Base-by-base conservation (phyloP, 2,113 vertebrate genomes). In the Nanorana parkeri region DNA sequence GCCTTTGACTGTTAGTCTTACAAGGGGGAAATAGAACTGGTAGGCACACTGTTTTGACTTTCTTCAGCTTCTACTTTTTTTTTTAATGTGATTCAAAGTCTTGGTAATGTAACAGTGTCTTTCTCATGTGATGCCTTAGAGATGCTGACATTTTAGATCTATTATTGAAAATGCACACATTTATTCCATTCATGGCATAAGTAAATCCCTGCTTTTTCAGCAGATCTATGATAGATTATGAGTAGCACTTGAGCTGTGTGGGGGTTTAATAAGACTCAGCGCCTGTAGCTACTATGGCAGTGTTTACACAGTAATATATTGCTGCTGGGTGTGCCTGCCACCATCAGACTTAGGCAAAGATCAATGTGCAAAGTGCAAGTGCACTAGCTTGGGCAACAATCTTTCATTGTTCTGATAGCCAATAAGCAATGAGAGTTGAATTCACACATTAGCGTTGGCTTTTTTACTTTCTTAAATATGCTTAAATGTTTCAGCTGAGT, bases 321-420 rank as follows among this genome's bases (percentile, higher is more conserved):
- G 20, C 54, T 36, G 8, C 23, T 78, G 76, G 76, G 63, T 78
- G 76, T 78, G 76, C 24, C 75, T 19, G 54, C 24, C 3, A 26
- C 60, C n/a, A 23, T 2, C 41, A 13, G 41, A 10, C 13, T 26
- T 24, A 47, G 21, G 28, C 26, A 24, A 65, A 10, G 13, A 26
- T 24, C 6, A n/a, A 61, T 23, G 21, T 61, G 21, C 58, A 20
- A 23, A 13, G 15, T 65, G 63, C 15, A 32, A 1, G 2, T 32
- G 32, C 8, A 36, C 32, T 36, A 36, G 6, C 28, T 17, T 19
- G 11, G 4, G 13, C n/a, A 67, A 17, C 23, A 2, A 29, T 3
- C 32, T 16, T 10, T 17, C 4, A 67, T 29, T 67, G 17, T 67
- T 17, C 19, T 3, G 17, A 32, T 8, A 67, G 16, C 17, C 36